Base-by-base conservation (phyloP, 1,140 invertebrate genomes). In the Panagrolaimus sp. region DNA sequence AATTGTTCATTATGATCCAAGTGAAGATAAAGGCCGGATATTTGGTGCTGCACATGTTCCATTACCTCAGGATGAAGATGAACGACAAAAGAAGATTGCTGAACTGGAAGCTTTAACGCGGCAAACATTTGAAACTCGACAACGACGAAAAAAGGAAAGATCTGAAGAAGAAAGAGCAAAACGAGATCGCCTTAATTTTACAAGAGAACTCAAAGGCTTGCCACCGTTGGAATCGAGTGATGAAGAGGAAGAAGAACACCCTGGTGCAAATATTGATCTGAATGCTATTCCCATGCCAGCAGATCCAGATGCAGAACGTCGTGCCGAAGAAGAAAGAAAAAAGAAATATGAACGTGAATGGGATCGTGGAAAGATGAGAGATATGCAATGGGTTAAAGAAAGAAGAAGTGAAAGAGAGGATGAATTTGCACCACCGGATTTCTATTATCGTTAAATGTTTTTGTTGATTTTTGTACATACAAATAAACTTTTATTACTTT, bases 311-410 rank as follows among this genome's bases (percentile, higher is more conserved):
- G 14, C 13, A 0, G 51, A 57, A 57, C 51, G 51, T 5, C 51
- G 51, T 1, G 27, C 27, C 3, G 27, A 57, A 11, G 51, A 57
- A 16, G 20, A 57, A 27, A 13, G 27, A 20, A 57, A 57, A 27
- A 20, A 27, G 8, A 27, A 57, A 57, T 20, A 11, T 20, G 51
- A 57, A 20, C 51, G 20, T 9, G 51, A 57, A 57, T 57, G 51
- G 51, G 51, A 57, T 13, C 20, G 27, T 20, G 51, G 13, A 20
- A 57, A 57, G n/a, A 27, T 27, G 13, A 14, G 51, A 20, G 51
- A 57, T 4, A 25, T 57, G 51, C 20, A 57, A 57, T 57, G 51
- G 51, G 20, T 57, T 27, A 20, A 57, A 57, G n/a, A 57, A 11
- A 27, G 27, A 27, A 14, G 51, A 25, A 16, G 20, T 20, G 20